Evolutionary conservation across 2,797 vertebrate genomes (phyloP), one percentile per base, ranked within the genome.

Genomic region (Apogon talboti): DNA sequence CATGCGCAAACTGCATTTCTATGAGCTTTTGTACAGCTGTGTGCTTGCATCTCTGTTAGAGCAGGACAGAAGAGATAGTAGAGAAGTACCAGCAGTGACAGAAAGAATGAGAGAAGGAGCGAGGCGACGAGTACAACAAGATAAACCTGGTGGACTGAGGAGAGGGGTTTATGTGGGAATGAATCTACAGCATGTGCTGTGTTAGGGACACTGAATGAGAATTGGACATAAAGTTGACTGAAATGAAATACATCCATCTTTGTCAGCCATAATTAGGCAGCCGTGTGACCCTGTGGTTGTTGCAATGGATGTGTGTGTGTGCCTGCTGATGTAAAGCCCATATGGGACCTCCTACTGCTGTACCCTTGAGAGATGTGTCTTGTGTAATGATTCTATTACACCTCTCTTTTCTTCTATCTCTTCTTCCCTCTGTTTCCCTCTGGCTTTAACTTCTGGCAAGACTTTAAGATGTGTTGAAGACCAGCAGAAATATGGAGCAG

Each of bases 221-320:
- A 77, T 54, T 74, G 79, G 71, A 80, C 79, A 75, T 78, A 87
- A 83, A 89, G 83, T 81, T 84, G 79, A 91, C 66, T 74, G 68
- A 81, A 81, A 92, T 89, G 81, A 89, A 91, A 92, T 62, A 69
- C 82, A 89, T 90, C 81, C 65, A 81, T 92, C 88, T 90, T 82
- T 86, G 87, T 87, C 89, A 82, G 71, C 74, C 66, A 71, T 76
- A 87, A 89, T 89, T 85, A 90, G 72, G 76, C 76, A 72, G 74
- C 68, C 52, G 40, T 77, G 81, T 83, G 85, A 83, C 87, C 81
- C 82, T 65, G 76, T 64, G 78, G 82, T 83, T 82, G 73, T 61
- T 81, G 81, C 82, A 66, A 45, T 71, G 66, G 65, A 77, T 76
- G 73, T 78, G 68, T 77, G 69, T 77, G 69, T 70, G 70, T 38